phyloP scores from a whole-genome alignment of 2,888 invertebrate genomes.

The Latheticus oryzae region DNA sequence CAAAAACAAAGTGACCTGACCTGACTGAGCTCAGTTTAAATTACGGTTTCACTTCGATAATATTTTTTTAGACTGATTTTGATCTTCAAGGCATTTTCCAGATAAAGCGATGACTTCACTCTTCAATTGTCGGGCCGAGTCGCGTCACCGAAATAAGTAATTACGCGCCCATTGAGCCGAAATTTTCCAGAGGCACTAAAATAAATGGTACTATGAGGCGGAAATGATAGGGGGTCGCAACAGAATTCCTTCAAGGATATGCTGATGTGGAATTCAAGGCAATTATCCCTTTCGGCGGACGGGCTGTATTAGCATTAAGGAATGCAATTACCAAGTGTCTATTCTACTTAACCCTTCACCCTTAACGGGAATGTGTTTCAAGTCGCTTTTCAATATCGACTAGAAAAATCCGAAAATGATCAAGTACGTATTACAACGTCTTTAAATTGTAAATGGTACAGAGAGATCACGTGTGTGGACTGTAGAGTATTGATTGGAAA shows the following conservation, averaged over 20 bases:
- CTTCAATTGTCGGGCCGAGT: no score
- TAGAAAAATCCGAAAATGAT: slow-evolving; percentile 16
- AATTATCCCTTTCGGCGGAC: slow-evolving; percentile 59
- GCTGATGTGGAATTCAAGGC: slow-evolving; percentile 60
- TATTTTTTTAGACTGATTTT: no score
- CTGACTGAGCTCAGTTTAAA: no score
- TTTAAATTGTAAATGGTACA: no score
- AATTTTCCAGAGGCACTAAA: slow-evolving; percentile 36
- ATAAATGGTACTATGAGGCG: slow-evolving; percentile 40
- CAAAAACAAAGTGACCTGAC: no score
- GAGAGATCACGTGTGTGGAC: no score
- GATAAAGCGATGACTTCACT: no score
- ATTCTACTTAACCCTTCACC: slow-evolving; percentile 57
- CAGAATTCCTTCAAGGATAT: slow-evolving; percentile 57
- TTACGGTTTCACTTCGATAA: no score
- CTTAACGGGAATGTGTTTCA: slow-evolving; percentile 41
- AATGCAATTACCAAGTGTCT: slow-evolving; percentile 63
- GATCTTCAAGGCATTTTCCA: no score
- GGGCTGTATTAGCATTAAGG: slow-evolving; percentile 62
- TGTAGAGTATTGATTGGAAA: no score
- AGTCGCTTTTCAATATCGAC: slow-evolving; percentile 37
- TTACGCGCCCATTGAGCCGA: slow-evolving; percentile 40
- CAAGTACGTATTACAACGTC: no score
- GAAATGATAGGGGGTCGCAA: slow-evolving; percentile 29
- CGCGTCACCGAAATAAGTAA: slow-evolving; percentile 36